Base-by-base conservation (phyloP, 1,140 invertebrate species). In the Globodera rostochiensis region DNA sequence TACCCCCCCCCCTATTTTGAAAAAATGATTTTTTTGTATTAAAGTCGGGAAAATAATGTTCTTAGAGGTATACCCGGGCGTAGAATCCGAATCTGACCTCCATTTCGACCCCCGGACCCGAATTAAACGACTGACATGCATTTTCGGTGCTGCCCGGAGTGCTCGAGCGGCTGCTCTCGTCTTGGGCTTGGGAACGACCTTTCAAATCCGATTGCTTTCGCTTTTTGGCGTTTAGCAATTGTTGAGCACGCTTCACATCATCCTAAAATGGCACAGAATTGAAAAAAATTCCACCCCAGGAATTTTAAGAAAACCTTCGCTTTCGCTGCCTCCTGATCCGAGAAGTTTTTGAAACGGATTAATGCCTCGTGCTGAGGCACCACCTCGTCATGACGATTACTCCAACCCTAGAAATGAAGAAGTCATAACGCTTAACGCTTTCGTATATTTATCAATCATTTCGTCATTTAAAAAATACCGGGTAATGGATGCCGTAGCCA, bases 391-490 rank as follows among this genome's bases (percentile, higher is more conserved):
- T 83, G 82, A 57, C 82, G 82, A 19, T 53, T 67, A 67, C 74
- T 83, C 82, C 82, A 83, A 73, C 82, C 82, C 82, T 83, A 47
- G 69, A 77, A 81, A 83, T 78, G n/a, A 77, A 2, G 57, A 69
- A 69, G n/a, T 76, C 6, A 47, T 19, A 25, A 25, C 0, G n/a
- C n/a, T n/a, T 50, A 76, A 77, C 36, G 57, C 49, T 25, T 15
- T 45, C 2, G 71, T 25, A 46, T 15, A 15, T 53, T 73, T 46
- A 15, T 45, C 36, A 71, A 71, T 8, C 11, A 71, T 78, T 79
- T 46, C 6, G n/a, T 21, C 46, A 11, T 83, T 66, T 80, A 50
- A 81, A 81, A 45, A 13, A 45, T 21, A 83, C 82, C 82, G 69
- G 74, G 66, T 83, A 83, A 84, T 83, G 82, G 47, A 83, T 75